phyloP scores from a whole-genome alignment of 2,113 vertebrate species.

The Tragelaphus scriptus region DNA sequence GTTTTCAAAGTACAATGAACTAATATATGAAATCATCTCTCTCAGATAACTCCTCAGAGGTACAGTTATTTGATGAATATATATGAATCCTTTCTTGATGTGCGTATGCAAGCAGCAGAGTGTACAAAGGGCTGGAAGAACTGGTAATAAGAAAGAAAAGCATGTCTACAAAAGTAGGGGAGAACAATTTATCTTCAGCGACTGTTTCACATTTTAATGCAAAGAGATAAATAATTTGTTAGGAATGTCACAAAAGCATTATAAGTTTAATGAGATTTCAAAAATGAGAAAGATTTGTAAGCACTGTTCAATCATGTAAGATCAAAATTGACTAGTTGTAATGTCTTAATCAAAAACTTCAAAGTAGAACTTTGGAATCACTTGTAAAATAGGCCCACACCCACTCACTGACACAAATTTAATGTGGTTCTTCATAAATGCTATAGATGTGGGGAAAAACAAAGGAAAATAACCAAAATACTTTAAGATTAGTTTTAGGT shows the following conservation, averaged over 20 bases:
- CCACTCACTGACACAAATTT: background rate
- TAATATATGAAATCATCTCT: background rate
- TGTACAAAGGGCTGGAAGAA: background rate
- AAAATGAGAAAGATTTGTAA: background rate
- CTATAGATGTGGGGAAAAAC: background rate
- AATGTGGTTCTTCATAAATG: background rate
- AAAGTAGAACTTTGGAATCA: conserved; percentile 18
- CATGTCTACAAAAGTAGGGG: background rate
- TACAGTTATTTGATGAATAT: background rate
- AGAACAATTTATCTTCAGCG: conserved; percentile 4
- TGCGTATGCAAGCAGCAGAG: background rate
- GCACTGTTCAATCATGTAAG: background rate
- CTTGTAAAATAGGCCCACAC: background rate
- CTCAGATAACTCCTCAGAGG: background rate
- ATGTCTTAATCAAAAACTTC: background rate
- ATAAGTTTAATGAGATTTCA: conserved; percentile 24
- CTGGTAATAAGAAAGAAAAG: background rate
- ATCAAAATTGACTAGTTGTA: background rate
- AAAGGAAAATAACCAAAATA: background rate
- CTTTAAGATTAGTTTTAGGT: background rate
- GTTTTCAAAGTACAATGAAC: background rate
- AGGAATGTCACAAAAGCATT: background rate
- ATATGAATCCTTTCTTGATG: background rate
- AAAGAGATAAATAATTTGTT: conserved; percentile 29
- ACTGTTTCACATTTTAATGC: background rate